Base-by-base conservation (phyloP, 2,113 vertebrate genomes). In the Ptychochromis oligacanthus region DNA sequence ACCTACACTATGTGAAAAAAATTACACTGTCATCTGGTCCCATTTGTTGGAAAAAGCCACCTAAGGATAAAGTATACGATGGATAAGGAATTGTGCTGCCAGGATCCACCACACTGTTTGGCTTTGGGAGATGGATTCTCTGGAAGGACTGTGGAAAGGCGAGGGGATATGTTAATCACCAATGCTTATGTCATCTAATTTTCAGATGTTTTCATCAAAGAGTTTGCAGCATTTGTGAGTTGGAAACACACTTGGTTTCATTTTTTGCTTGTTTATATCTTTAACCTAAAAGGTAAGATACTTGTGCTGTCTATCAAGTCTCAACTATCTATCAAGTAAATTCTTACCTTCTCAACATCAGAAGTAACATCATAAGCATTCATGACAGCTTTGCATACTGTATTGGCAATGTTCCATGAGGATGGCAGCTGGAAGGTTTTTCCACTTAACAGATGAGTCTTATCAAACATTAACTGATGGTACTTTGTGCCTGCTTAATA, bases 91-190 rank as follows among this genome's bases (percentile, higher is more conserved):
- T 38, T 82, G 60, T 59, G 36, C 58, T 56, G 80, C 82, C 80
- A 82, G 75, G 52, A 74, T 78, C 79, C 75, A 80, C 75, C 80
- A 88, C 80, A 59, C 62, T 56, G 62, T 57, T 79, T 82, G 55
- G 80, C 77, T 80, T 49, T 14, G 22, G 46, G 79, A 75, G 26
- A 59, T 76, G 75, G 55, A 87, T 80, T 89, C 65, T 82, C 22
- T 79, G 84, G 78, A 83, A 14, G 4, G 72, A 60, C 56, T 34
- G 55, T 77, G 67, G 34, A 79, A 80, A 91, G 86, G 82, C 72
- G 57, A 81, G 84, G 78, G 54, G 64, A 75, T 36, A 36, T 17
- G 34, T 24, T 75, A 62, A 40, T 24, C 1, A 54, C 81, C 86
- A 79, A 24, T 14, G 8, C 17, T 87, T 82, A 87, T 80, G 74